A percentile compares a stretch with the other conserved stretches of the same genome.
These are phyloP conservation scores for Enteromius thamalakanensis DNA, from an alignment of 2,797 vertebrate genomes.

Conservation along the genomic window DNA sequence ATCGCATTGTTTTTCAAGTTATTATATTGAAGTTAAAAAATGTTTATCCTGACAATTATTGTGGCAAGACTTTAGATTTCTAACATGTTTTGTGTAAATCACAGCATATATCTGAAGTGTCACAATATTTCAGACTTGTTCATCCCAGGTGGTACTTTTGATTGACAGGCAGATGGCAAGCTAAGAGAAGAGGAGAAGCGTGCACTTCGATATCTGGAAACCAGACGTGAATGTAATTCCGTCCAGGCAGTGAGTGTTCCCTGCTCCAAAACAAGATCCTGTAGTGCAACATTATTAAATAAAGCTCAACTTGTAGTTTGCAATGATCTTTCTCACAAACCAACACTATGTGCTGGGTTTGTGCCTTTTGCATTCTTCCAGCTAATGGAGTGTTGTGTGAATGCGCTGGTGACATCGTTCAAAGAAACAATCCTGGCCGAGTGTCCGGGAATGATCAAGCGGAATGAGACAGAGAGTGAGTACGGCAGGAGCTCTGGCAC, in stretches of 20 bases:
- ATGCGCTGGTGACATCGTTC: conserved; percentile 93
- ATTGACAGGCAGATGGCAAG: conserved; percentile 92
- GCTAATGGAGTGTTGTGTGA: conserved; percentile 97
- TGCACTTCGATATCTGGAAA: conserved; percentile 95
- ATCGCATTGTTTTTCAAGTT: background rate
- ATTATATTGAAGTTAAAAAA: background rate
- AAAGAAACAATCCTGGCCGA: conserved; percentile 97
- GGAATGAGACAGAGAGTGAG: conserved; percentile 98
- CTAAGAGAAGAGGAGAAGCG: conserved; percentile 98
- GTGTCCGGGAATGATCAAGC: conserved; percentile 97
- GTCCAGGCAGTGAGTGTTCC: conserved; percentile 90
- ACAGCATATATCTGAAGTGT: background rate
- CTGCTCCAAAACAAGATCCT: background rate
- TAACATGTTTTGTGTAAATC: background rate
- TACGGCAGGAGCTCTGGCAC: conserved; percentile 70
- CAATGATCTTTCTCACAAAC: background rate
- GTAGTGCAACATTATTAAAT: background rate
- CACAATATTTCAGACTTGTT: background rate
- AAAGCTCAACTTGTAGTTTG: background rate
- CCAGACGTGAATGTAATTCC: conserved; percentile 96
- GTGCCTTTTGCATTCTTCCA: conserved; percentile 62
- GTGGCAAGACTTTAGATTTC: background rate
- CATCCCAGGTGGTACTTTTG: conserved; percentile 6
- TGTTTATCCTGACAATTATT: background rate
- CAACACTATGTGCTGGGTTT: conserved; percentile 2